A percentile compares a stretch with the other conserved stretches of the same genome.
These are phyloP conservation scores for Drosophila tristis DNA, from an alignment of 1,140 invertebrate genomes.

Conservation along the genomic window DNA sequence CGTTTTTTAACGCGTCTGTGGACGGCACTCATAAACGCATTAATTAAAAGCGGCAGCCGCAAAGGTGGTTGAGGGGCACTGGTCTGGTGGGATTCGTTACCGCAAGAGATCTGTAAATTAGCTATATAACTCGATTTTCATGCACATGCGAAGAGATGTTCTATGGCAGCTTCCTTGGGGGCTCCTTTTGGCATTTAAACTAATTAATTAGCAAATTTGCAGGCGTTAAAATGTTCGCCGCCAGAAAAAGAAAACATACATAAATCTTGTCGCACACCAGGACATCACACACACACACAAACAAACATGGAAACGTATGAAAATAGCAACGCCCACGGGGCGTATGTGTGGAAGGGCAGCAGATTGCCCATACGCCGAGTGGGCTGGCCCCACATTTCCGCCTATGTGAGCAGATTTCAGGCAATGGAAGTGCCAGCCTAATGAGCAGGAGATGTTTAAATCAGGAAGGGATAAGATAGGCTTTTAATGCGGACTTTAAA, in stretches of 20 bases:
- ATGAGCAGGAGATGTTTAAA: neutral
- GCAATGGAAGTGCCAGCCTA: constrained; percentile 5
- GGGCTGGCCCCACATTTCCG: constrained; percentile 52
- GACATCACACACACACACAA: constrained; percentile 25
- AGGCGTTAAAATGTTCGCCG: constrained; percentile 75
- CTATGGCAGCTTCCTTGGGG: neutral
- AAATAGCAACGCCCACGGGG: constrained; percentile 41
- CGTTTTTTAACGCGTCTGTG: constrained; percentile 16
- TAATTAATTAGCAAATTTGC: constrained; percentile 79
- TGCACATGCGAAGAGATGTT: constrained; percentile 18
- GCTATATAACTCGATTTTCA: constrained; percentile 33
- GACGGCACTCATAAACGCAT: constrained; percentile 61
- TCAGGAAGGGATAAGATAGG: no score
- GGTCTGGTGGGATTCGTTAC: no score
- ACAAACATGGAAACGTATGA: constrained; percentile 18
- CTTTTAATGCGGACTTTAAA: no score
- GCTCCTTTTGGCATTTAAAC: constrained; percentile 55
- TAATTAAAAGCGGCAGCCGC: constrained; percentile 35
- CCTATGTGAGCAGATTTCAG: constrained; percentile 21
- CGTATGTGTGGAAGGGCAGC: constrained; percentile 30
- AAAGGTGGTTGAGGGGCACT: neutral
- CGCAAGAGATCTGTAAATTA: constrained; percentile 19
- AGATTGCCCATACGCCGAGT: constrained; percentile 69
- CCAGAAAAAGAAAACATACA: constrained; percentile 72
- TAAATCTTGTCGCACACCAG: constrained; percentile 77